Percentiles rank a stretch among this genome's conserved stretches.
Conservation (phyloP, 2,797 vertebrate genomes). For the Vultur gryphus region DNA sequence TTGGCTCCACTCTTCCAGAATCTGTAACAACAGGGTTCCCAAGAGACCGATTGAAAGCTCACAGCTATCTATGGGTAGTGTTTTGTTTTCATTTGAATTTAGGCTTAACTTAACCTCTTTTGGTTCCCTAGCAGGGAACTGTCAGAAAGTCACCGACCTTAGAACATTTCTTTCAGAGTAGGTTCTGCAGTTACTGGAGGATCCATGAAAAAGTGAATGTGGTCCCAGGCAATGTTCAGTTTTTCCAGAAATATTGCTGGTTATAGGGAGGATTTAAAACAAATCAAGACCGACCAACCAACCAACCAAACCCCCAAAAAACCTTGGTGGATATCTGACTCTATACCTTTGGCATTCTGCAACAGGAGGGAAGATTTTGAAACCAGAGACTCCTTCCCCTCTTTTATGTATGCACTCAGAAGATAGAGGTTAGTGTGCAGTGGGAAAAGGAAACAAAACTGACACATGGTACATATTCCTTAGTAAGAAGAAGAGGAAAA, state of each 20-base stretch:
- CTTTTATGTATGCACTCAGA: background rate
- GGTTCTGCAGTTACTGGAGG: background rate
- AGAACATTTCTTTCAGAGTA: background rate
- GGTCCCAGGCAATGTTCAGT: background rate
- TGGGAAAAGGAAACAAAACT: background rate
- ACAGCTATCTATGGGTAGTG: background rate
- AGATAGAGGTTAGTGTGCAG: background rate
- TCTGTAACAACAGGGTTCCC: background rate
- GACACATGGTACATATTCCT: background rate
- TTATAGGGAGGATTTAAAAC: background rate
- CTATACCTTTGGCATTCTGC: background rate
- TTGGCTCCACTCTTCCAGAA: background rate
- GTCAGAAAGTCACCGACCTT: background rate
- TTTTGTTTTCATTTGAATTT: background rate
- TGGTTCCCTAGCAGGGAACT: background rate
- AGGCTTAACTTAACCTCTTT: background rate
- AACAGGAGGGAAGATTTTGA: background rate
- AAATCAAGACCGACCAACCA: background rate
- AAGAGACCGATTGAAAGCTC: background rate
- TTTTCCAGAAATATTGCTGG: background rate
- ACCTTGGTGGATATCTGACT: background rate
- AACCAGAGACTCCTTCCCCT: background rate
- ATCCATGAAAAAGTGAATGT: background rate
- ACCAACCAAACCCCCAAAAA: fast-evolving
- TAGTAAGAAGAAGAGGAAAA: background rate